Conservation (phyloP, 2,888 invertebrate species). For the Ophion costatus region DNA sequence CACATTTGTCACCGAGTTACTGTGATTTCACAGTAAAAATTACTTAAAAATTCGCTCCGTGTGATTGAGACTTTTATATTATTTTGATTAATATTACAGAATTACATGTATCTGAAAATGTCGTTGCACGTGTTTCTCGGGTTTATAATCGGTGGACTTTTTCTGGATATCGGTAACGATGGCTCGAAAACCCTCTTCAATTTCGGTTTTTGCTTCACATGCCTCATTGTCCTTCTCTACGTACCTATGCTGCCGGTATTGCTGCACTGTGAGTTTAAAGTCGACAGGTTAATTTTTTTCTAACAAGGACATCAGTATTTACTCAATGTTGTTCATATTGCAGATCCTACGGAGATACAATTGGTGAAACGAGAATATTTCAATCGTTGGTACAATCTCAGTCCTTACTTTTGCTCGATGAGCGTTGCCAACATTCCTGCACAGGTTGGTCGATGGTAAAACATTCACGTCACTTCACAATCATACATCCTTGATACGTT, state of each 20-base stretch:
- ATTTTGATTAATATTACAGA: conserved; percentile 84
- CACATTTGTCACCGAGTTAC: no score
- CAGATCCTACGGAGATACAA: conserved; percentile 92
- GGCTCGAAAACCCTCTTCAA: conserved; percentile 93
- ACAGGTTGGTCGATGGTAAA: conserved; percentile 84
- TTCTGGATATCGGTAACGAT: conserved; percentile 90
- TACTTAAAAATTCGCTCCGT: no score
- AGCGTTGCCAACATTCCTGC: conserved; percentile 89
- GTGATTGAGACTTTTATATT: conserved; percentile 1
- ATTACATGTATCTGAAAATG: conserved; percentile 89
- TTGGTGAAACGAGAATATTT: conserved; percentile 92
- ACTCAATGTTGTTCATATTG: conserved; percentile 73
- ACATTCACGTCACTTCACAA: conserved; percentile 49
- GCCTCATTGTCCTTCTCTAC: conserved; percentile 91
- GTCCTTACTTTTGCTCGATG: conserved; percentile 91
- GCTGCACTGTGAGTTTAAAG: conserved; percentile 88
- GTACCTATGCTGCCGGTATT: conserved; percentile 93
- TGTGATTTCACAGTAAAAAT: no score
- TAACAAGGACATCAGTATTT: background rate
- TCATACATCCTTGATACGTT: conserved; percentile 40
- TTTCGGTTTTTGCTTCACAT: conserved; percentile 93
- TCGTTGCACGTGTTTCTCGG: conserved; percentile 89
- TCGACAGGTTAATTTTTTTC: background rate
- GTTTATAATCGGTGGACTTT: conserved; percentile 88
- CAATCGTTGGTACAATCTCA: conserved; percentile 93